Evolutionary conservation across 1,140 invertebrate genomes (phyloP), one percentile per base, ranked within the genome.

Genomic region (Drosophila subobscura): DNA sequence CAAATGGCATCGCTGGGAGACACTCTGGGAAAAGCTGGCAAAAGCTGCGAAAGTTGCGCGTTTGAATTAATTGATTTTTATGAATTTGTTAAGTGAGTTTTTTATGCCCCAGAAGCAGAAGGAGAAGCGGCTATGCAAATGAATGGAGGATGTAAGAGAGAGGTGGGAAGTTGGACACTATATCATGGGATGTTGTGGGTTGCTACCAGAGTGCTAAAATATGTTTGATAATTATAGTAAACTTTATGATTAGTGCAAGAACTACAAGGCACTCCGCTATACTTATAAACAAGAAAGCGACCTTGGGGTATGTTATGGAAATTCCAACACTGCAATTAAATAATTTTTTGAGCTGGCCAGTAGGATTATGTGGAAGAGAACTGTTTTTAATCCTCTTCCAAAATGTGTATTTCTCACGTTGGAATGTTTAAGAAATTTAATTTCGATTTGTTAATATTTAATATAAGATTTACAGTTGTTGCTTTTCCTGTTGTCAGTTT

Each of bases 31-130:
- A 55, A 42, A 72, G 65, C 68, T 72, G 41, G 20, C 16, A 42
- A 27, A 8, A 58, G 58, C 40, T 59, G 65, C 41, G 29, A 85
- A 73, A 85, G 68, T 85, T 77, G 46, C 56, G 51, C 56, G 57
- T 77, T 63, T 74, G 53, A 71, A 71, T 75, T 86, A 88, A 85
- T 86, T 85, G 73, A 86, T 86, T 78, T 86, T 81, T 85, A 86
- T 85, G 77, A 85, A 85, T 85, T 71, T 70, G 50, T 70, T 73
- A 74, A 66, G 53, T 77, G 67, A 66, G 58, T 67, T 83, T 68
- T 73, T 55, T 53, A 64, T 80, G 44, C 41, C 10, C 40, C 49
- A 53, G 29, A 3, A 25, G 42, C n/a, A 20, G 29, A n/a, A n/a
- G 29, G 12, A 33, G 29, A 3, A 8, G 10, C 33, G 4, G 33